Conservation (phyloP, 2,888 invertebrate species). For the Phengaris arion region DNA sequence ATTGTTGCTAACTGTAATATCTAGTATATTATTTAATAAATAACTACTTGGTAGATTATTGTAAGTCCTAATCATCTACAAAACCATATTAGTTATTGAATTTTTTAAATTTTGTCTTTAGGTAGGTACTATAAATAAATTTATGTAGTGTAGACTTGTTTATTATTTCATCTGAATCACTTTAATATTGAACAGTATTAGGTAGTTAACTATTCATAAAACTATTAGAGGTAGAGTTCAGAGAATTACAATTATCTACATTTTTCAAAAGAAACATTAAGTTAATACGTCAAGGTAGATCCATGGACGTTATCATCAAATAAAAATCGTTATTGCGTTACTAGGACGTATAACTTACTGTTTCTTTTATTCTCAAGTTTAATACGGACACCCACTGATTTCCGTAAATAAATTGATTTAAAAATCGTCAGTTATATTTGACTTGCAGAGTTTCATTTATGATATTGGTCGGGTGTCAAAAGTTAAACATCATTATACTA, state of each 20-base stretch:
- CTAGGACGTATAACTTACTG: no score
- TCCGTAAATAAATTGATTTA: no score
- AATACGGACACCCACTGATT: no score
- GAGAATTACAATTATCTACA: not conserved
- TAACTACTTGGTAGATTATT: not conserved
- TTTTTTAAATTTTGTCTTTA: not conserved
- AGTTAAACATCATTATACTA: not conserved
- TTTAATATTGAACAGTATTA: not conserved
- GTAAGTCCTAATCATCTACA: not conserved
- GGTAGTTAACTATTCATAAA: not conserved
- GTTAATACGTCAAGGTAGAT: not conserved
- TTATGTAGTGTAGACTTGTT: not conserved
- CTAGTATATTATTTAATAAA: not conserved
- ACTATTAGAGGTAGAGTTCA: not conserved
- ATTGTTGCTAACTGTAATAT: not conserved
- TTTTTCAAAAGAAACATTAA: not conserved
- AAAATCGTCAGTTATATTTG: no score
- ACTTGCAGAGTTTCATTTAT: not conserved
- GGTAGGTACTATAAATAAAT: not conserved
- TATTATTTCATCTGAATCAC: not conserved
- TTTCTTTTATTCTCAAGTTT: no score
- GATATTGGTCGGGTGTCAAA: not conserved
- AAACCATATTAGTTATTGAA: not conserved
- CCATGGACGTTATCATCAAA: no score
- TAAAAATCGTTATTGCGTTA: no score